Evolutionary conservation across 2,797 vertebrate genomes (phyloP).

Genomic region (Astyanax mexicanus): DNA sequence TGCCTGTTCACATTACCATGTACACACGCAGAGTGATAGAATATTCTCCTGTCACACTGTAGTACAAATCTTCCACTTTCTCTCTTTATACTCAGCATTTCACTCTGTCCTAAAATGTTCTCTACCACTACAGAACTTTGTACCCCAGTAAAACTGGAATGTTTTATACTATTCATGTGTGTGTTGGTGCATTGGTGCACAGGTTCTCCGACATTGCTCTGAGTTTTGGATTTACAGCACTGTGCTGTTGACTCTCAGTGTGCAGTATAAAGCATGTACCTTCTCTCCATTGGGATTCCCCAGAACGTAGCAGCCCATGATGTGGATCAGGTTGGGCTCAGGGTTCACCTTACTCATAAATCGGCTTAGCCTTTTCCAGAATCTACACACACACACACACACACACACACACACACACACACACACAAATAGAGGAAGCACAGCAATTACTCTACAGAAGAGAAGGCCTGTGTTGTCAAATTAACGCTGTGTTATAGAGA

Average conservation of each 20-base stretch:
- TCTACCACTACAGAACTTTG: too few relatives aligned
- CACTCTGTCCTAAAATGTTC: background rate
- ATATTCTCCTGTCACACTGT: background rate
- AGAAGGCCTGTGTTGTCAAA: background rate
- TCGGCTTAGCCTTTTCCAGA: slow-evolving; percentile 94
- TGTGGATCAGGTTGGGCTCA: slow-evolving; percentile 93
- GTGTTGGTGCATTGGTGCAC: background rate
- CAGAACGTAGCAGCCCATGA: slow-evolving; percentile 98
- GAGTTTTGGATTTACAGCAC: background rate
- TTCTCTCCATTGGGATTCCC: slow-evolving; percentile 99
- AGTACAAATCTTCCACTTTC: background rate
- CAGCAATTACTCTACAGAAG: background rate
- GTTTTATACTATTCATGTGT: too few relatives aligned
- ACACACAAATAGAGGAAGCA: slow-evolving; percentile 29
- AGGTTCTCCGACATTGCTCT: background rate
- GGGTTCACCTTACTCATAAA: slow-evolving; percentile 98
- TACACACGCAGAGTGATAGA: too few relatives aligned
- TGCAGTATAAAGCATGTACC: slow-evolving; percentile 72
- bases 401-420: slow-evolving; percentile 16
- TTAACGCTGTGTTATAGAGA: background rate
- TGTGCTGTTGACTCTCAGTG: background rate
- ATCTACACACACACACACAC: slow-evolving; percentile 75
- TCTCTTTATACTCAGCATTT: too few relatives aligned
- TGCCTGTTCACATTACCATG: too few relatives aligned
- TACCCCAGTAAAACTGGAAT: too few relatives aligned